Percentiles rank a stretch among this genome's conserved stretches.
These are phyloP conservation scores for Scaptomyza hsui DNA, from an alignment of 1,140 invertebrate species.

Conservation along the genomic window DNA sequence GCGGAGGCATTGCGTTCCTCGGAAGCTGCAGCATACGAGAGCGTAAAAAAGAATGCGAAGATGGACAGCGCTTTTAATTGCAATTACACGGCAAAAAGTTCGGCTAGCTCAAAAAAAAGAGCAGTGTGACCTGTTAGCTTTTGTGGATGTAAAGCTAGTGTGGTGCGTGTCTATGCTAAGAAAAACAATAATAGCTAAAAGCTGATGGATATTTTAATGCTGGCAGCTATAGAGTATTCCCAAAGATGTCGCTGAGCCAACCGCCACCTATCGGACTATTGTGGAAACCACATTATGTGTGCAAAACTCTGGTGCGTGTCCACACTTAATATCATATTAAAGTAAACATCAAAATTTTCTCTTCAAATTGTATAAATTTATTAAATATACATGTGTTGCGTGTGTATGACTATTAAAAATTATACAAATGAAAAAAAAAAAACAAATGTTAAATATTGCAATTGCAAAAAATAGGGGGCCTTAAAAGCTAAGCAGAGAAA, in stretches of 20 bases:
- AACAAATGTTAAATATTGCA: conserved; percentile 50
- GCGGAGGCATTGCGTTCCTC: conserved; percentile 24
- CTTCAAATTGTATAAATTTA: conserved; percentile 69
- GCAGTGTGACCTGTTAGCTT: not conserved
- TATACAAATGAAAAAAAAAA: conserved; percentile 31
- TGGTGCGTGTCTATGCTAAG: conserved; percentile 16
- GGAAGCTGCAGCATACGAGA: conserved; percentile 33
- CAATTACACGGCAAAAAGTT: conserved; percentile 36
- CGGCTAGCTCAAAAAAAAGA: not conserved
- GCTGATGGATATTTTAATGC: not conserved
- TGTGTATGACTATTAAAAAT: conserved; percentile 25
- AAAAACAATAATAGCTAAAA: not conserved
- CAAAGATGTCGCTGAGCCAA: too few species aligned
- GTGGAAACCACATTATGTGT: not conserved
- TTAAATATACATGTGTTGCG: conserved; percentile 59
- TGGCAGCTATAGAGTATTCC: too few species aligned
- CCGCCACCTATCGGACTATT: too few species aligned
- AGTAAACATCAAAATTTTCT: conserved; percentile 1
- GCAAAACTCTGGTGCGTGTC: conserved; percentile 7
- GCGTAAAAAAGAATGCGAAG: conserved; percentile 9
- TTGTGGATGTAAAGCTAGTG: not conserved
- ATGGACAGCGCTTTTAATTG: conserved; percentile 23
- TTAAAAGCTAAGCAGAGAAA: conserved; percentile 45
- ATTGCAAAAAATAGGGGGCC: conserved; percentile 35
- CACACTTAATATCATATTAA: not conserved